Base-by-base conservation (phyloP, 64 coral and sea anemone species). In the Porites lutea region DNA sequence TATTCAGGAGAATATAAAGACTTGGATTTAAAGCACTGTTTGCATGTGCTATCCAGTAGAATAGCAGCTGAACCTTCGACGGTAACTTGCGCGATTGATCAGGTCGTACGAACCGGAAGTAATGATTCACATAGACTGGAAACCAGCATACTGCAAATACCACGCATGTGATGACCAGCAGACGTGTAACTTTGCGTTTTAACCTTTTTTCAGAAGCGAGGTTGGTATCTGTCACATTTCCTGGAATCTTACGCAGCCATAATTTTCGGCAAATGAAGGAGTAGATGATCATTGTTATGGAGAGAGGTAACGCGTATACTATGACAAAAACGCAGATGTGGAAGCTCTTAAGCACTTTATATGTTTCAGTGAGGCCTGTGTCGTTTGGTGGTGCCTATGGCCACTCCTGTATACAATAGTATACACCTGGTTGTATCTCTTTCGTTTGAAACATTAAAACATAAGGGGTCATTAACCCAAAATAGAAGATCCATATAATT, bases 241-340 rank as follows among this genome's bases (percentile, higher is more conserved):
- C 84, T 15, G 91, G 91, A 68, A 93, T 93, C 57, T 93, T 93
- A 43, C 91, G 82, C 22, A 93, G 51, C 91, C 91, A 93, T 48
- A 93, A 46, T 22, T 93, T 93, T 10, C 86, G 61, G n/a, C 85
- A 79, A 44, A 93, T 93, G 4, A 93, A 55, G 4, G 49, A 10
- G 50, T 93, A 88, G 45, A 88, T 77, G 3, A 72, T 5, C 9
- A 14, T 55, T 46, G 86, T 72, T 4, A 74, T 6, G 5, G 46
- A 54, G 18, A 93, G 52, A 13, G 92, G 92, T 4, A 88, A 23
- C 13, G 92, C 92, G 57, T 93, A 89, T 6, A 82, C 27, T 8
- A 82, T 12, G 46, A 72, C 48, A 22, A 93, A 93, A 47, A 93
- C 2, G 18, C 69, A 58, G 20, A 79, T 78, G 13, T 93, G 87